Evolutionary conservation across 2,888 invertebrate species (phyloP), one percentile per base, ranked within the genome.

Genomic region (Nemotelus pantherinus): DNA sequence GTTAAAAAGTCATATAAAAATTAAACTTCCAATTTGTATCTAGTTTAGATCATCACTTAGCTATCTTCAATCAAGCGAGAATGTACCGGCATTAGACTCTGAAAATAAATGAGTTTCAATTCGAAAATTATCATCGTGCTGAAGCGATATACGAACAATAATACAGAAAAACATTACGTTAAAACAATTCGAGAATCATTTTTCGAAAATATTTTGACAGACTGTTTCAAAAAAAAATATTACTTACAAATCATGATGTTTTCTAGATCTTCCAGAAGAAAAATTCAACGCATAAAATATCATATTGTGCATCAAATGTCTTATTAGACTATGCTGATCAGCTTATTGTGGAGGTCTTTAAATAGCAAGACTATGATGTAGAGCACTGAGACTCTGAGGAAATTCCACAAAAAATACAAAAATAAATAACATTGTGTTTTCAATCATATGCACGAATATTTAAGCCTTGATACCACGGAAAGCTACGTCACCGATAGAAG

Each of bases 351-450:
- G 53, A 10, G 39, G 39, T 63, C 45, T 65, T 45, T 92, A 92
- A 85, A 95, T 94, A 25, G 25, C 25, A 88, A 95, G 89, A 88
- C 93, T 93, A 88, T 92, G 93, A 88, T 95, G 95, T 84, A 95
- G 92, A 85, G 91, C 92, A 90, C 94, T 94, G 87, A 95, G 91
- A 86, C 93, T 94, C 95, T 95, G 82, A 4, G 82, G 5, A 48
- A 64, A 47, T 45, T 65, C 39, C 10, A 9, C 65, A 65, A 47
- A 39, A 55, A 72, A 72, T 39, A 50, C 3, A 25, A 47, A 44
- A 53, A 47, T 70, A 25, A 70, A 53, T 70, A n/a, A 6, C 25
- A 25, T 60, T 10, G 25, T 25, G 25, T 25, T 25, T 25, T 25
- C 25, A 25, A 25, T 25, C 25, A 25, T 25, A 25, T 25, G 25